A percentile compares a stretch with the other conserved stretches of the same genome.
phyloP scores from a whole-genome alignment of 2,888 invertebrate species.

The Panopea generosa region DNA sequence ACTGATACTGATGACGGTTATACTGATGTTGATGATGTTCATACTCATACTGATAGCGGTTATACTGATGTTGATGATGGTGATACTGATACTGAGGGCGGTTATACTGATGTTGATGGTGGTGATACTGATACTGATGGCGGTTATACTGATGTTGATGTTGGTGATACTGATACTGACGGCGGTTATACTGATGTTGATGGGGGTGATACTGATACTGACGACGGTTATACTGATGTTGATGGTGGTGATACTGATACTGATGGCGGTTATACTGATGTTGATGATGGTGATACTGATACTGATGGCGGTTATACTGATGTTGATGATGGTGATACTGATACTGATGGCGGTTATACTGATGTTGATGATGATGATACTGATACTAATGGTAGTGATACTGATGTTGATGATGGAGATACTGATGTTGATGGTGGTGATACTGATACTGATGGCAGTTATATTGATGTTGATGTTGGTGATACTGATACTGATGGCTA shows the following conservation, averaged over 20 bases:
- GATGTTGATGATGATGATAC: slow-evolving; percentile 13
- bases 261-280: background rate
- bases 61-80: slow-evolving; percentile 22
- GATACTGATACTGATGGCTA: slow-evolving; percentile 10
- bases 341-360: slow-evolving; percentile 1
- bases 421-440: slow-evolving; percentile 19
- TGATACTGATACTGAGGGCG: slow-evolving; percentile 16
- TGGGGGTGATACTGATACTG: too few relatives aligned
- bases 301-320: slow-evolving; percentile 2
- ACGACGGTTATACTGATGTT: slow-evolving; percentile 6
- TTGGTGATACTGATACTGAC: too few relatives aligned
- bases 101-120: slow-evolving; percentile 11
- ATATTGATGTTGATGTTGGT: slow-evolving; percentile 14
- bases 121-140: slow-evolving; percentile 9
- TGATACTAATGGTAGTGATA: slow-evolving; percentile 6
- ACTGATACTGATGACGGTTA: slow-evolving; percentile 8
- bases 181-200: too few relatives aligned
- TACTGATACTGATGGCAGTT: slow-evolving; percentile 7
- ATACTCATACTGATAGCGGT: slow-evolving; percentile 9
- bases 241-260: slow-evolving; percentile 13
- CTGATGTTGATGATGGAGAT: slow-evolving; percentile 18
- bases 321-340: slow-evolving; percentile 15
- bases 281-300: slow-evolving; percentile 1
- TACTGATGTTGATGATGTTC: slow-evolving; percentile 8
- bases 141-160: background rate